Conservation (phyloP, 2,888 invertebrate species). For the Himalopsyche kuldschensis region DNA sequence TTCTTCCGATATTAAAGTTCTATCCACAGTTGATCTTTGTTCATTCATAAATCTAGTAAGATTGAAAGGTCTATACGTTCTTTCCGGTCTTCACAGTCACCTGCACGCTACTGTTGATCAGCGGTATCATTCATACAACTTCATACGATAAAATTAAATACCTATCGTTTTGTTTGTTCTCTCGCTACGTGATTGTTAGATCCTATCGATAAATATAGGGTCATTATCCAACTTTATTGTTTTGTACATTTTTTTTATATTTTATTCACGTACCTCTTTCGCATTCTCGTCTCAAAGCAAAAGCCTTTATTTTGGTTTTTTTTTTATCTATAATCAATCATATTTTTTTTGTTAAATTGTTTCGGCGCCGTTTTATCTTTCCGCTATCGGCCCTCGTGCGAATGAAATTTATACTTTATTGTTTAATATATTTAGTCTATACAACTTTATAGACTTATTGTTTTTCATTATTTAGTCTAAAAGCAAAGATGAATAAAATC, state of each 20-base stretch:
- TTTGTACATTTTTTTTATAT: neutral
- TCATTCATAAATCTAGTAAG: too few species aligned
- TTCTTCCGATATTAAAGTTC: too few species aligned
- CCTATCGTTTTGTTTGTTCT: neutral
- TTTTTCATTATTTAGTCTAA: too few species aligned
- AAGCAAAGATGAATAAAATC: too few species aligned
- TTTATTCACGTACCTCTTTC: neutral
- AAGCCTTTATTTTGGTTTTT: neutral
- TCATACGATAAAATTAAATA: neutral
- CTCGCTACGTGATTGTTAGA: neutral
- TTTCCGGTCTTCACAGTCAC: too few species aligned
- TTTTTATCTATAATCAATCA: neutral
- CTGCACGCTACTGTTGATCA: neutral
- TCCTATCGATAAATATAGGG: neutral
- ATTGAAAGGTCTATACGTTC: too few species aligned
- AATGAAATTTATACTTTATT: too few species aligned
- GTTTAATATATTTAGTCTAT: too few species aligned
- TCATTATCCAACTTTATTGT: neutral
- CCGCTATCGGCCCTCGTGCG: too few species aligned
- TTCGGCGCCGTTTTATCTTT: neutral
- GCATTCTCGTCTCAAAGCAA: neutral
- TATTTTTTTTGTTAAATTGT: neutral
- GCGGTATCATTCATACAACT: neutral
- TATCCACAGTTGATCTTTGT: too few species aligned
- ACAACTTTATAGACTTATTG: too few species aligned